Percentiles rank a stretch among this genome's conserved stretches.
These are phyloP conservation scores for Psittacara wagleri DNA, from an alignment of 2,113 vertebrate species.

Conservation along the genomic window DNA sequence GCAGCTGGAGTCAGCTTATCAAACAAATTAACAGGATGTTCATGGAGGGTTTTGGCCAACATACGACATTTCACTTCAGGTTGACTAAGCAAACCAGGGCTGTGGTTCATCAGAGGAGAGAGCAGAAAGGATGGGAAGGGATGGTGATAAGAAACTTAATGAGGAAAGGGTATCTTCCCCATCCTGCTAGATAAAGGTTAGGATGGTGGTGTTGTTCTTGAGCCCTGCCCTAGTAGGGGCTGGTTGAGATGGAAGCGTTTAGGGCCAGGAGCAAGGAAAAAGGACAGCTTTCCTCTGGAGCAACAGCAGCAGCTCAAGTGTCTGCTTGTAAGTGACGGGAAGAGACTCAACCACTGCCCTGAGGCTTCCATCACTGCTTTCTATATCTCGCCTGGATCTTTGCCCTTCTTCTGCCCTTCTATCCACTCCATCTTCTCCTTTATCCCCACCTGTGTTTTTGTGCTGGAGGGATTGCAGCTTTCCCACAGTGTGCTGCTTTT, in stretches of 20 bases:
- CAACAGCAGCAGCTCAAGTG: neutral
- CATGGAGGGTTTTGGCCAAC: slow-evolving; percentile 24
- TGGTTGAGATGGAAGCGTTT: neutral
- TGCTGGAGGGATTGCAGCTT: neutral
- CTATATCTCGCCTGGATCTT: neutral
- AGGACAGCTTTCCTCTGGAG: neutral
- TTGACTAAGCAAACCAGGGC: slow-evolving; percentile 42
- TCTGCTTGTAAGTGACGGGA: accelerated
- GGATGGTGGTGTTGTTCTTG: neutral
- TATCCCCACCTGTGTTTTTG: accelerated
- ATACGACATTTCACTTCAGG: neutral
- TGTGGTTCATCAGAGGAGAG: neutral
- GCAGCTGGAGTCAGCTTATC: slow-evolving; percentile 58
- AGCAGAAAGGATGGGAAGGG: neutral
- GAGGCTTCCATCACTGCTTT: neutral
- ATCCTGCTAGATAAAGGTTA: neutral
- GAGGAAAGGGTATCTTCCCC: neutral
- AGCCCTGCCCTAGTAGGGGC: too few relatives aligned
- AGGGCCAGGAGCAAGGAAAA: neutral
- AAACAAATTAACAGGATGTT: slow-evolving; percentile 66
- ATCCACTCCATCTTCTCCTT: neutral
- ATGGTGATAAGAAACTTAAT: accelerated
- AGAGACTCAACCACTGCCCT: neutral
- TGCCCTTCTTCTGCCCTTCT: neutral
- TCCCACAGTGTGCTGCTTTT: neutral